Conservation (phyloP, 2,113 vertebrate genomes). For the Trogon melanurus region DNA sequence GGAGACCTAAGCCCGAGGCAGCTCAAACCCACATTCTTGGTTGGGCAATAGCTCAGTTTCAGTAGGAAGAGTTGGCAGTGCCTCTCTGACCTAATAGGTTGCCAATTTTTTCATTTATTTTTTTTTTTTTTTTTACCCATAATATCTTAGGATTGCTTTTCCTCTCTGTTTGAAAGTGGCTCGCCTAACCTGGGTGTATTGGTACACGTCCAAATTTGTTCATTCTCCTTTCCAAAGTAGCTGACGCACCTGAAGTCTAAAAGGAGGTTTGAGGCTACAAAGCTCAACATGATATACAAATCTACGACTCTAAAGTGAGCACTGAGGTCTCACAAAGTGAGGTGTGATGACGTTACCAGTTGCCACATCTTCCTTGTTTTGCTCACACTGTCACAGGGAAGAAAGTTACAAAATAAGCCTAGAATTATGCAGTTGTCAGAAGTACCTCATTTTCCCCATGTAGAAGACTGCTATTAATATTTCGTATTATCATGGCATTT, state of each 20-base stretch:
- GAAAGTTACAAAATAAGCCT: not conserved
- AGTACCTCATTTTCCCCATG: not conserved
- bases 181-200: not conserved
- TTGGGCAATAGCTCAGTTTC: not conserved
- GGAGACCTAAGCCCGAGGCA: constrained; percentile 15
- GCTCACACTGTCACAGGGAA: not conserved
- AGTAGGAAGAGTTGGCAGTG: not conserved
- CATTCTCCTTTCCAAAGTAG: not conserved
- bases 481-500: accelerated
- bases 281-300: not conserved
- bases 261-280: not conserved
- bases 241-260: not conserved
- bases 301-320: not conserved
- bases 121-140: not conserved
- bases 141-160: not conserved
- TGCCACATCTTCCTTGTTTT: not conserved
- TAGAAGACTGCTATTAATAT: not conserved
- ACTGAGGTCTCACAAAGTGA: not conserved
- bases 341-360: not conserved
- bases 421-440: not conserved
- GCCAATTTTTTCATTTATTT: not conserved
- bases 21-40: not conserved
- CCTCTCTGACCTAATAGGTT: not conserved
- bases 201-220: not conserved
- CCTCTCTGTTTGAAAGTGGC: not conserved